These are phyloP conservation scores for Arenaria interpres DNA, from an alignment of 2,113 vertebrate species.

Conservation along the genomic window DNA sequence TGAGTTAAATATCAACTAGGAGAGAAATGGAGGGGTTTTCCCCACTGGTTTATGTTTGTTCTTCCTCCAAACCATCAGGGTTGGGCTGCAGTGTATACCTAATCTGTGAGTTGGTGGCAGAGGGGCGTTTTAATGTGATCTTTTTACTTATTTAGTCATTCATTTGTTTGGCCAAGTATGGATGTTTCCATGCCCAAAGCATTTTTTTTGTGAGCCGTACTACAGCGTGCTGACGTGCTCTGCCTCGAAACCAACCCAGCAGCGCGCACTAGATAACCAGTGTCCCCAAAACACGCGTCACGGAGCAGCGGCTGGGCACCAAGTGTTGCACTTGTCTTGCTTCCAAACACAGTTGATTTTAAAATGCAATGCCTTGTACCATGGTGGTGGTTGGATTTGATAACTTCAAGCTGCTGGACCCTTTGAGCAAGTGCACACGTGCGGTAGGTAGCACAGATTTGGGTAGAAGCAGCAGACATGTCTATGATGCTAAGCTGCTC, in stretches of 20 bases:
- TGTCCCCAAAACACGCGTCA: rapidly evolving
- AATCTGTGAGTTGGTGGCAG: not conserved
- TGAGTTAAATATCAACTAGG: not conserved
- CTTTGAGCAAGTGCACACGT: rapidly evolving
- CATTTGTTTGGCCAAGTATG: not conserved
- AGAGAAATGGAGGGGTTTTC: not conserved
- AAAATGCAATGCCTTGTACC: not conserved
- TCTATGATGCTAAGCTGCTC: not conserved
- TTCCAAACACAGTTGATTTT: not conserved
- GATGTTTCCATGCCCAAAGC: not conserved
- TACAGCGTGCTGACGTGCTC: rapidly evolving
- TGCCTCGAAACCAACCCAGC: not conserved
- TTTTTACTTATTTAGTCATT: not conserved
- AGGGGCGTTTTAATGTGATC: not conserved
- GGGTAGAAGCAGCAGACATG: not conserved
- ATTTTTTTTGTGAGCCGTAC: rapidly evolving
- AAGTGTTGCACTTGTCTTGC: not conserved
- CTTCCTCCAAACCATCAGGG: not conserved
- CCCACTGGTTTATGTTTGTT: not conserved
- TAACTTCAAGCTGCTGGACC: not conserved
- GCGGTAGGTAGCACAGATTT: not conserved
- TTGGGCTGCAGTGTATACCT: not conserved
- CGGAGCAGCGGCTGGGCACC: not conserved
- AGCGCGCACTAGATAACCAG: rapidly evolving
- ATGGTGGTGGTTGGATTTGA: not conserved